Evolutionary conservation across 2,797 vertebrate genomes (phyloP).

Genomic region (Melanotaenia maccullochi): DNA sequence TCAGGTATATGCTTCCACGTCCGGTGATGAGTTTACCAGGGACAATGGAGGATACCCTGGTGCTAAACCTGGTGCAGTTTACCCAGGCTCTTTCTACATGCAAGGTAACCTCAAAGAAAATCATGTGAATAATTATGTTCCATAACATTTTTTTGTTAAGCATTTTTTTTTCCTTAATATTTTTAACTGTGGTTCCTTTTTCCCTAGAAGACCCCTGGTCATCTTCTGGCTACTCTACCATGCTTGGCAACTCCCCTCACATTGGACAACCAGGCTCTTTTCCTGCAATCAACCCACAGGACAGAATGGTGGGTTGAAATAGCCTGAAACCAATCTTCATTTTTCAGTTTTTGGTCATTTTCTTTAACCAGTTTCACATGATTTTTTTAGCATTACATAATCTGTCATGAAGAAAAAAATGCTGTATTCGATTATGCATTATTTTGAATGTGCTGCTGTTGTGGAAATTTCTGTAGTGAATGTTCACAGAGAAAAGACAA

Average conservation of each 20-base stretch:
- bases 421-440: background rate
- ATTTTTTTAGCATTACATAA: background rate
- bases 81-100: slow-evolving; percentile 95
- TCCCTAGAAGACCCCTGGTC: slow-evolving; percentile 94
- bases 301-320: slow-evolving; percentile 90
- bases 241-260: slow-evolving; percentile 90
- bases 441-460: background rate
- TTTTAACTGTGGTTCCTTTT: slow-evolving; percentile 13
- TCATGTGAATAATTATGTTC: background rate
- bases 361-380: background rate
- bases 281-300: slow-evolving; percentile 92
- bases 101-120: slow-evolving; percentile 82
- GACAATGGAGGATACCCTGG: slow-evolving; percentile 89
- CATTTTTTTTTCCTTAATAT: background rate
- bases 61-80: slow-evolving; percentile 89
- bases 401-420: background rate
- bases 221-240: slow-evolving; percentile 88
- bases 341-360: background rate
- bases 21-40: slow-evolving; percentile 93
- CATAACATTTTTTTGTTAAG: slow-evolving; percentile 7
- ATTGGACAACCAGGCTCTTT: slow-evolving; percentile 89
- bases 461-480: no score
- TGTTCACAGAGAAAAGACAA: no score
- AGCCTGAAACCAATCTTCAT: background rate
- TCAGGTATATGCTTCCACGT: slow-evolving; percentile 96